Conservation (phyloP, 2,113 vertebrate species). For the Microtus pennsylvanicus region DNA sequence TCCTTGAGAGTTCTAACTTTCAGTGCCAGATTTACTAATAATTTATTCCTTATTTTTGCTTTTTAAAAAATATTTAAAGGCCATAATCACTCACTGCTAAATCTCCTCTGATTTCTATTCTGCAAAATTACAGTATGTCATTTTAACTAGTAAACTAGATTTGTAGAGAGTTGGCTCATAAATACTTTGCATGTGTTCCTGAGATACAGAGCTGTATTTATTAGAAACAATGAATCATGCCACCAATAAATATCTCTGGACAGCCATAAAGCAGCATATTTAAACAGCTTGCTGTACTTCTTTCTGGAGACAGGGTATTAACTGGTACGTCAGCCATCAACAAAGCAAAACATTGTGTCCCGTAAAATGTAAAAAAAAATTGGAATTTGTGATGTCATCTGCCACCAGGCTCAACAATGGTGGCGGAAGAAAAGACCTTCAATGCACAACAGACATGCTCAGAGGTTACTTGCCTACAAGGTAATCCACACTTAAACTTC, state of each 20-base stretch:
- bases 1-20: not conserved
- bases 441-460: not conserved
- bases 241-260: conserved; percentile 2
- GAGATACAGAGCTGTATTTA: conserved; percentile 5
- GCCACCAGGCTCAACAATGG: not conserved
- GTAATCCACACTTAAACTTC: not conserved
- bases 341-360: not conserved
- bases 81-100: not conserved
- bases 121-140: not conserved
- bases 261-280: not conserved
- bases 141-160: conserved; percentile 12
- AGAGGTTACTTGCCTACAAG: not conserved
- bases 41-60: conserved; percentile 14
- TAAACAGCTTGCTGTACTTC: not conserved
- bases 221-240: conserved; percentile 25
- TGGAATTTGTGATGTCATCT: not conserved
- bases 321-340: not conserved
- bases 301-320: not conserved
- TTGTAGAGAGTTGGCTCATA: not conserved
- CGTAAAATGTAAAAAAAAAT: not conserved
- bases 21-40: not conserved
- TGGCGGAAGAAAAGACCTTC: not conserved
- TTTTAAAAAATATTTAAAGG: conserved; percentile 53
- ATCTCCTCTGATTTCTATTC: not conserved
- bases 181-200: conserved; percentile 49